A percentile compares a stretch with the other conserved stretches of the same genome.
These are phyloP conservation scores for Conopomorpha cramerella DNA, from an alignment of 1,140 invertebrate genomes.

Conservation along the genomic window DNA sequence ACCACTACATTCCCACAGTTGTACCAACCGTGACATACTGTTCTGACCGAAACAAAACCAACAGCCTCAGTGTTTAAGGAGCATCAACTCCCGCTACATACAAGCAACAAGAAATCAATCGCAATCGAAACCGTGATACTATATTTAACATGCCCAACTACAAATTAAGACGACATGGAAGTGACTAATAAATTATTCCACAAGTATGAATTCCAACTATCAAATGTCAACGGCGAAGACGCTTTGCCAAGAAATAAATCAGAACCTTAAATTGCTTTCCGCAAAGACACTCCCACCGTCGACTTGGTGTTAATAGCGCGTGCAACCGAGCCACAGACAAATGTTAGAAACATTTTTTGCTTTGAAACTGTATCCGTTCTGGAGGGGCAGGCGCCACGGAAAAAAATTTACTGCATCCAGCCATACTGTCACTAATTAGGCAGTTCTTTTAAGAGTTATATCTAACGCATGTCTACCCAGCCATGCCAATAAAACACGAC, in stretches of 20 bases:
- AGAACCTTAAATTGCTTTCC: conserved; percentile 48
- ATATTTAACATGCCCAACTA: conserved; percentile 8
- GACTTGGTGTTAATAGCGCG: conserved; percentile 48
- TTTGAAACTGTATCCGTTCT: conserved; percentile 26
- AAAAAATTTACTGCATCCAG: no score
- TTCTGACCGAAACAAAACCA: no score
- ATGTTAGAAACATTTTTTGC: conserved; percentile 38
- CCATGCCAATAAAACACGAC: no score
- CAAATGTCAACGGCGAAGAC: conserved; percentile 30
- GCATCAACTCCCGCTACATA: no score
- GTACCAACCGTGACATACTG: not conserved
- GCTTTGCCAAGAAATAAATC: conserved; percentile 35
- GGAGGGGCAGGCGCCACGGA: conserved; percentile 23
- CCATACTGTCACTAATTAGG: no score
- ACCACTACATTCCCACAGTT: not conserved
- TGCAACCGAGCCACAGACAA: conserved; percentile 41
- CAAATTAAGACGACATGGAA: no score
- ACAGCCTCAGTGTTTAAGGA: no score
- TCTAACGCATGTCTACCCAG: no score
- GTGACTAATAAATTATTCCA: no score
- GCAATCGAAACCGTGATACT: no score
- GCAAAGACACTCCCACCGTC: conserved; percentile 41
- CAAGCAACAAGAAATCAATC: no score
- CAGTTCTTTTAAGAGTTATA: no score
- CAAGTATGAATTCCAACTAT: conserved; percentile 43